A percentile compares a stretch with the other conserved stretches of the same genome.
Conservation (phyloP, 2,797 vertebrate species). For the Falco columbarius region DNA sequence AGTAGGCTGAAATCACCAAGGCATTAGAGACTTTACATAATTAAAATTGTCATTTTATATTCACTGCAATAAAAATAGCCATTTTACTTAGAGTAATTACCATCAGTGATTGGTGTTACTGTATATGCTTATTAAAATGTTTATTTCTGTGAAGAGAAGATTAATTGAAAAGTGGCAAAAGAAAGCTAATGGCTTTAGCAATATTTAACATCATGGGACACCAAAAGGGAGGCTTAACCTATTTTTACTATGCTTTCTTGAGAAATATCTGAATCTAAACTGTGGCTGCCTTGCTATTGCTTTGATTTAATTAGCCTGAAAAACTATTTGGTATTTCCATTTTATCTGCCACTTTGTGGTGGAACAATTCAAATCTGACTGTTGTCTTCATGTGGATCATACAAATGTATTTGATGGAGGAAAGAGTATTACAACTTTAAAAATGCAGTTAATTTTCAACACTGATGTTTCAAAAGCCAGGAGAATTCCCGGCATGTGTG, state of each 20-base stretch:
- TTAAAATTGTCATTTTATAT: conserved; percentile 52
- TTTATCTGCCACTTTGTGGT: background rate
- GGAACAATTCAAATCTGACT: background rate
- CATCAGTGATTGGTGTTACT: conserved; percentile 2
- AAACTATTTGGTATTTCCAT: background rate
- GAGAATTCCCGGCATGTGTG: background rate
- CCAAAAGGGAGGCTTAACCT: background rate
- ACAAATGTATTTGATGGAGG: background rate
- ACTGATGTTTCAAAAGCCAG: background rate
- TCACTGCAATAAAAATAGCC: conserved; percentile 39
- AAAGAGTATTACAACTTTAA: background rate
- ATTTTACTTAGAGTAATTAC: conserved; percentile 46
- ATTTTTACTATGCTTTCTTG: background rate
- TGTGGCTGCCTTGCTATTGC: background rate
- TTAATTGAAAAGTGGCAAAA: background rate
- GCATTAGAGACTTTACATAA: conserved; percentile 34
- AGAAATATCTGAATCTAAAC: background rate
- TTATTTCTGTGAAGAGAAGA: conserved; percentile 18
- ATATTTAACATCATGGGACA: background rate
- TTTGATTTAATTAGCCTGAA: conserved; percentile 3
- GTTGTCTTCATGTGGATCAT: background rate
- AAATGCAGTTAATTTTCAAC: background rate
- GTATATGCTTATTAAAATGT: conserved; percentile 40
- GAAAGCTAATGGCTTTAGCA: background rate
- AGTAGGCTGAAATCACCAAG: conserved; percentile 29